A percentile compares a stretch with the other conserved stretches of the same genome.
Conservation (phyloP, 2,797 vertebrate species). For the Eupleurogrammus muticus region DNA sequence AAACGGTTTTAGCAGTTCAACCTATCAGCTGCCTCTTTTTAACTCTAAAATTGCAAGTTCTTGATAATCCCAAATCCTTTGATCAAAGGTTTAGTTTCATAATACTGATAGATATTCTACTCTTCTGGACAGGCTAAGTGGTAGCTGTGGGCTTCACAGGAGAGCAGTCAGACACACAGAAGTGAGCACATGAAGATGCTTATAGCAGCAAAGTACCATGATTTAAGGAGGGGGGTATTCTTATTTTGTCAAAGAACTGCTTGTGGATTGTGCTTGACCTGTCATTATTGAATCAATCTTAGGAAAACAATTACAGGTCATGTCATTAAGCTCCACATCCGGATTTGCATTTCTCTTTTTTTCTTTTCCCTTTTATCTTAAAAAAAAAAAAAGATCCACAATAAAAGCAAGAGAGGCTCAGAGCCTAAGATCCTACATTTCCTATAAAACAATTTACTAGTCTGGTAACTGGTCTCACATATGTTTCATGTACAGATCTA, state of each 20-base stretch:
- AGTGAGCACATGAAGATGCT: constrained; percentile 37
- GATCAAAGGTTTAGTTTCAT: constrained; percentile 73
- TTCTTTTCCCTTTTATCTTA: too few species aligned
- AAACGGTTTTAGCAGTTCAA: constrained; percentile 72
- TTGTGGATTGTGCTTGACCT: constrained; percentile 12
- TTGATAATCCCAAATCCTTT: constrained; percentile 78
- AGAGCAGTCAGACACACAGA: constrained; percentile 41
- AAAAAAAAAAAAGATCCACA: too few species aligned
- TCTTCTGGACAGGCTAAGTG: constrained; percentile 67
- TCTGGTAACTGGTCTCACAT: too few species aligned
- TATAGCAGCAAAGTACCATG: constrained; percentile 25
- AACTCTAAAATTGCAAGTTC: constrained; percentile 72
- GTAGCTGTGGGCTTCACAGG: constrained; percentile 52
- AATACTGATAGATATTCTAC: constrained; percentile 66
- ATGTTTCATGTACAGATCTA: too few species aligned
- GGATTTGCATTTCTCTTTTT: too few species aligned
- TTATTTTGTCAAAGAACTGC: constrained; percentile 23
- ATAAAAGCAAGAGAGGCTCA: background rate
- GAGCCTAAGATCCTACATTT: background rate
- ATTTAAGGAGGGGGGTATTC: constrained; percentile 15
- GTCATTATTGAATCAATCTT: constrained; percentile 24
- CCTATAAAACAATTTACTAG: background rate
- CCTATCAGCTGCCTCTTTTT: constrained; percentile 66
- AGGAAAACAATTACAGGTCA: constrained; percentile 14
- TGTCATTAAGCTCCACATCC: background rate